Evolutionary conservation across 1,140 invertebrate genomes (phyloP).

Genomic region (Achroia grisella): DNA sequence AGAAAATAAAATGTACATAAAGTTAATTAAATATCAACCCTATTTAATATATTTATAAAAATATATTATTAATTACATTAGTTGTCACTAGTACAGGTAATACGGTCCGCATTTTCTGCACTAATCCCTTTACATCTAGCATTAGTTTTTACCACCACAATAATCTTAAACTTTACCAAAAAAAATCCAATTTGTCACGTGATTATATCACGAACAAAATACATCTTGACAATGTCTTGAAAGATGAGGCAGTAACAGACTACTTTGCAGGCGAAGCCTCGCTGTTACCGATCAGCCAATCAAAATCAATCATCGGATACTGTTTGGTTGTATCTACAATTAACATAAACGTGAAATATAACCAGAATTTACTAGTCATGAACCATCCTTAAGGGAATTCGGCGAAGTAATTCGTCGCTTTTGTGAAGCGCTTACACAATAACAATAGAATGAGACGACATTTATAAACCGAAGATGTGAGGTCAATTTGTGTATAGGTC

Average conservation of each 20-base stretch:
- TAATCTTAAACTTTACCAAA: slow-evolving; percentile 39
- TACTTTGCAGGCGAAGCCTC: slow-evolving; percentile 54
- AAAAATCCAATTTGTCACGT: slow-evolving; percentile 27
- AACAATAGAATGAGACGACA: background rate
- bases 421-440: background rate
- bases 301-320: slow-evolving; percentile 72
- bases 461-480: too few species aligned
- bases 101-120: background rate
- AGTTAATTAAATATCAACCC: too few species aligned
- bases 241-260: slow-evolving; percentile 38
- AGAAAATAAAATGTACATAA: too few species aligned
- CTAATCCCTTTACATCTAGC: slow-evolving; percentile 4
- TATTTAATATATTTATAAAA: background rate
- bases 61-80: background rate
- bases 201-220: slow-evolving; percentile 21
- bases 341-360: slow-evolving; percentile 63
- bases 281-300: slow-evolving; percentile 69
- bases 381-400: slow-evolving; percentile 1
- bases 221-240: slow-evolving; percentile 36
- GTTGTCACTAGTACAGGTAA: background rate
- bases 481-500: too few species aligned
- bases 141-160: slow-evolving; percentile 25
- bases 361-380: slow-evolving; percentile 14
- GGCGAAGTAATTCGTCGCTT: background rate
- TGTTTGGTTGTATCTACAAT: slow-evolving; percentile 73